A percentile compares a stretch with the other conserved stretches of the same genome.
Conservation (phyloP, 2,797 vertebrate species). For the Sarcophilus harrisii region DNA sequence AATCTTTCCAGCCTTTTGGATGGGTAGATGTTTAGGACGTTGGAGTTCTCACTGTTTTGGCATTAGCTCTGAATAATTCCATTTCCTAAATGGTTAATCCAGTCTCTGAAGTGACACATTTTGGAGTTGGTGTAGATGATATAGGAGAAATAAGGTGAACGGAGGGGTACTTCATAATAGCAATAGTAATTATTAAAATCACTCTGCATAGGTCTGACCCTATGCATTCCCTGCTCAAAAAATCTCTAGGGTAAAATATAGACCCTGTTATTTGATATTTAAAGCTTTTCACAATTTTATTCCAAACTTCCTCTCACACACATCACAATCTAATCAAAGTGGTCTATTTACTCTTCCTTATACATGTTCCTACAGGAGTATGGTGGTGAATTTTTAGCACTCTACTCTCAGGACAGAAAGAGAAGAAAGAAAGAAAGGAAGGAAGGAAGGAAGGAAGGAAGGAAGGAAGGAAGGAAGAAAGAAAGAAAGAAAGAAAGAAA, state of each 20-base stretch:
- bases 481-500: too few species aligned
- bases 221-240: neutral
- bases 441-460: too few species aligned
- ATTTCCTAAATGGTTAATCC: constrained; percentile 74
- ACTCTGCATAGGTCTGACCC: neutral
- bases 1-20: constrained; percentile 36
- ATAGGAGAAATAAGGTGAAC: neutral
- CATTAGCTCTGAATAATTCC: constrained; percentile 71
- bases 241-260: neutral
- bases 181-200: neutral
- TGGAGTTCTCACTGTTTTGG: constrained; percentile 66
- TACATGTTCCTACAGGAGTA: neutral
- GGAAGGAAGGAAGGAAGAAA: too few species aligned
- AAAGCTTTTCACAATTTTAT: neutral
- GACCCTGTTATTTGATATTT: neutral
- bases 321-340: neutral
- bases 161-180: neutral
- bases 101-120: constrained; percentile 73
- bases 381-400: neutral
- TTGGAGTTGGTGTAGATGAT: constrained; percentile 1
- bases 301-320: neutral
- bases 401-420: too few species aligned
- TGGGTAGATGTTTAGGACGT: constrained; percentile 49
- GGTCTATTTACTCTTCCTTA: neutral
- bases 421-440: too few species aligned